A percentile compares a stretch with the other conserved stretches of the same genome.
Conservation (phyloP, 1,140 invertebrate species). For the Orussus abietinus region DNA sequence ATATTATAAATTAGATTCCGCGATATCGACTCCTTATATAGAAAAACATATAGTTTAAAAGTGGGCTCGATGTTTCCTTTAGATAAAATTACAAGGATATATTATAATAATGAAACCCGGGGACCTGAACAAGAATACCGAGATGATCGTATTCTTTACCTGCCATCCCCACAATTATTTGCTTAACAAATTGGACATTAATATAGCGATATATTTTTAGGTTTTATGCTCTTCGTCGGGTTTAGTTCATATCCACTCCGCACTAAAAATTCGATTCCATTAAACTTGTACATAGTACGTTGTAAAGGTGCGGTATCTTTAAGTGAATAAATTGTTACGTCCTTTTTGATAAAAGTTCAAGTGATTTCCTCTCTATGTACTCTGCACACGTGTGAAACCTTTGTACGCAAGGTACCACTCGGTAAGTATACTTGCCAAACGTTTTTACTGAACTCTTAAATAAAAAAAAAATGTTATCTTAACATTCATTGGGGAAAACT, state of each 20-base stretch:
- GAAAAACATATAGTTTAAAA: too few species aligned
- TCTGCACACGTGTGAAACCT: conserved; percentile 7
- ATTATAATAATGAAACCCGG: background rate
- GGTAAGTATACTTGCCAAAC: conserved; percentile 7
- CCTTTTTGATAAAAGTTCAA: conserved; percentile 19
- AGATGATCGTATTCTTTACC: background rate
- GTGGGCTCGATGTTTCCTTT: too few species aligned
- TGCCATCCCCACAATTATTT: background rate
- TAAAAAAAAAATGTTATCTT: background rate
- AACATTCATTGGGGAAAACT: background rate
- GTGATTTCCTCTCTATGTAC: conserved; percentile 15
- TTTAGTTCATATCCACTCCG: too few species aligned
- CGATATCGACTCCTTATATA: background rate
- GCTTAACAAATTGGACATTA: background rate
- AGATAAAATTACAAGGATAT: background rate
- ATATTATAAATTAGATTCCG: background rate
- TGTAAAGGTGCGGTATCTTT: background rate
- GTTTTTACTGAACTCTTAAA: too few species aligned
- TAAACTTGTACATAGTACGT: conserved; percentile 1
- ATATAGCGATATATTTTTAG: background rate
- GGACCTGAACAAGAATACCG: background rate
- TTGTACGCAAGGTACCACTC: conserved; percentile 1
- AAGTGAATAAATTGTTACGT: conserved; percentile 1
- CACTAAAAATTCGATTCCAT: too few species aligned
- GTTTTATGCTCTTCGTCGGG: background rate